Evolutionary conservation across 2,888 invertebrate species (phyloP).

Genomic region (Hydraecia micacea): DNA sequence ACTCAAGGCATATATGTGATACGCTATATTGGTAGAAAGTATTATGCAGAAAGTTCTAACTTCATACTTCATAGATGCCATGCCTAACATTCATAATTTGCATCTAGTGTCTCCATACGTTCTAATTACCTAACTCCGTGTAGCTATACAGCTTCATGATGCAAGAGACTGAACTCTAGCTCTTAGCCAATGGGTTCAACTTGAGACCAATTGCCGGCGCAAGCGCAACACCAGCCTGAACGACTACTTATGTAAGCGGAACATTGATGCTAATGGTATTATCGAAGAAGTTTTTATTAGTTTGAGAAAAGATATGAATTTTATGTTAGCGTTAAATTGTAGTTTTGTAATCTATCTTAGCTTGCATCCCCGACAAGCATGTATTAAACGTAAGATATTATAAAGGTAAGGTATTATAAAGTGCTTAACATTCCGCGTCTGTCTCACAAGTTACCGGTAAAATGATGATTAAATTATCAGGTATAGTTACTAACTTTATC

Average conservation of each 20-base stretch:
- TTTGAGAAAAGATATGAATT: constrained; percentile 3
- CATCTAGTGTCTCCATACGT: not conserved
- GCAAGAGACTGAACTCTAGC: constrained; percentile 56
- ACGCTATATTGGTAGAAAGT: not conserved
- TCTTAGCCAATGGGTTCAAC: constrained; percentile 61
- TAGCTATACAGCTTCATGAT: constrained; percentile 28
- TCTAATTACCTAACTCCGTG: constrained; percentile 45
- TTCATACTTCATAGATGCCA: not conserved
- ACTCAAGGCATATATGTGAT: not conserved
- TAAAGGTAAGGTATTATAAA: constrained; percentile 1
- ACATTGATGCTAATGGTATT: constrained; percentile 43
- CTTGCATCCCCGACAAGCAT: not conserved
- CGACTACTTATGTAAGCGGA: constrained; percentile 62
- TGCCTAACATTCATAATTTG: constrained; percentile 1
- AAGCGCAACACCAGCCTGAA: constrained; percentile 37
- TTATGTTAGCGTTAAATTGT: not conserved
- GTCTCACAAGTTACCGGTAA: not conserved
- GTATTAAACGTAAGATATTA: not conserved
- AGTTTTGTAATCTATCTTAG: constrained; percentile 13
- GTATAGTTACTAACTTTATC: not conserved
- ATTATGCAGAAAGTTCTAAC: not conserved
- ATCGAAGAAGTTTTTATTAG: constrained; percentile 33
- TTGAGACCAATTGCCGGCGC: constrained; percentile 40
- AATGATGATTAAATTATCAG: constrained; percentile 4
- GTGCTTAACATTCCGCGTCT: not conserved